Evolutionary conservation across 1,140 invertebrate genomes (phyloP), one percentile per base, ranked within the genome.

Genomic region (Drosophila fuyamai): DNA sequence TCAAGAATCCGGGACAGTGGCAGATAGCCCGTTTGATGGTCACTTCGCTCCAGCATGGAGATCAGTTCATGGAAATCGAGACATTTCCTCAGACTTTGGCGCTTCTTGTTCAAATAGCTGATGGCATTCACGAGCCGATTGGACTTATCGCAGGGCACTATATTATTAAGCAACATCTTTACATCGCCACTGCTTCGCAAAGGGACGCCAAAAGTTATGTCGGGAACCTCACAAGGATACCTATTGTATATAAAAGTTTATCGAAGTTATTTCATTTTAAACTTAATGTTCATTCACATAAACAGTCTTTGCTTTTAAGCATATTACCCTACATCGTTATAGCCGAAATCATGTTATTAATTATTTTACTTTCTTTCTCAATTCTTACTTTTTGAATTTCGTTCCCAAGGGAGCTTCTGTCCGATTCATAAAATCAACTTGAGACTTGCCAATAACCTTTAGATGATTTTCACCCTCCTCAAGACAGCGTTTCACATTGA

Each of bases 351-450:
- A 18, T 2, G 18, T 18, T 18, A 18, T 18, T 18, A 18, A 18
- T 18, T 18, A 18, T 18, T 18, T 18, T 18, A 23, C 18, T 23
- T 1, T 23, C 18, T 32, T 0, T 32, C 29, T 9, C 0, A 16
- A 12, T 10, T 10, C 14, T 47, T 14, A 88, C 82, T 55, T 78
- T 14, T 68, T 73, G 5, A 56, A 68, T 63, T 79, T 79, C 18
- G 56, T 55, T 4, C 85, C 90, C 12, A 91, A n/a, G 0, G 61
- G 67, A 0, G 59, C 53, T 38, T 59, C 62, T 2, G 80, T 88
- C 43, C 86, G 80, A 56, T 91, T 67, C 27, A 81, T 76, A 29
- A 77, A 91, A 13, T 88, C 80, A 53, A 80, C 77, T 27, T 91
- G 90, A 2, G 73, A 61, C 46, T 88, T 88, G 40, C 76, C 89